Evolutionary conservation across 2,797 vertebrate species (phyloP).

Genomic region (Botia almorhae): DNA sequence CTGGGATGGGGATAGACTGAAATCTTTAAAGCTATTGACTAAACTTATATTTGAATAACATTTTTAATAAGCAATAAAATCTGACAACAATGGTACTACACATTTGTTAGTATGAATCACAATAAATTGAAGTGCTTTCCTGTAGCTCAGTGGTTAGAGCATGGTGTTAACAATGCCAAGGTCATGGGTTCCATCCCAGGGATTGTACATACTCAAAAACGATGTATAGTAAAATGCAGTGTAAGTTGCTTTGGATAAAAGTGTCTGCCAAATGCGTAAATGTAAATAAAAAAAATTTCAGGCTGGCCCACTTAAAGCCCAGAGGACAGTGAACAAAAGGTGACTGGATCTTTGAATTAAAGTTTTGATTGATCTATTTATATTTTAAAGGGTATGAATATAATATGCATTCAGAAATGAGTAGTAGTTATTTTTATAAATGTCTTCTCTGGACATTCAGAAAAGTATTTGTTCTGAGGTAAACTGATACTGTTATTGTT

Average conservation of each 20-base stretch:
- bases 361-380: too few relatives aligned
- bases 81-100: background rate
- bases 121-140: background rate
- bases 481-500: background rate
- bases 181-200: too few relatives aligned
- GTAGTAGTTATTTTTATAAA: background rate
- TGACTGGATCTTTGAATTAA: background rate
- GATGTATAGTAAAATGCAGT: too few relatives aligned
- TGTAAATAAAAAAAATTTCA: background rate
- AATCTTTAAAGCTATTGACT: background rate
- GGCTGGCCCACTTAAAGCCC: background rate
- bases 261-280: too few relatives aligned
- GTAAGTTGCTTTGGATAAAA: too few relatives aligned
- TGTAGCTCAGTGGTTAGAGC: too few relatives aligned
- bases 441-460: background rate
- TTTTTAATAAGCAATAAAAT: background rate
- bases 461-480: background rate
- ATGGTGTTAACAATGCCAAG: too few relatives aligned
- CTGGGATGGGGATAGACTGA: background rate
- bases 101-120: background rate
- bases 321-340: background rate
- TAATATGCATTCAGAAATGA: too few relatives aligned
- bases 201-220: too few relatives aligned
- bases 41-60: background rate
- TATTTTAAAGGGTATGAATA: too few relatives aligned